A percentile compares a stretch with the other conserved stretches of the same genome.
phyloP scores from a whole-genome alignment of 2,113 vertebrate species.

The Sarotherodon lohbergeri region DNA sequence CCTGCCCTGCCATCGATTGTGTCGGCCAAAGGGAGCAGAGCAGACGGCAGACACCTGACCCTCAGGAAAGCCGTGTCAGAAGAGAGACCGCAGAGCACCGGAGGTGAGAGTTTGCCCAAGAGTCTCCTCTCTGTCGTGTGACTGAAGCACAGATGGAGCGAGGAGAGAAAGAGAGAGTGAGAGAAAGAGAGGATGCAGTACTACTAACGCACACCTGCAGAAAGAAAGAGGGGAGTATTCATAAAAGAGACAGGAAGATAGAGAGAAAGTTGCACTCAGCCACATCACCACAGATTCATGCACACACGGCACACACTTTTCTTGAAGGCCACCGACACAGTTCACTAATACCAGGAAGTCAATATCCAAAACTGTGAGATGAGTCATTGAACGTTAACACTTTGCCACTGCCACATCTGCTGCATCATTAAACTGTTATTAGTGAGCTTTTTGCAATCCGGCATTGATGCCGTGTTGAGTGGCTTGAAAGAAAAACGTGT shows the following conservation, averaged over 20 bases:
- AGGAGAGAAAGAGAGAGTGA: conserved; percentile 46
- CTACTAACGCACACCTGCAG: conserved; percentile 76
- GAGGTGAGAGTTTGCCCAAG: conserved; percentile 82
- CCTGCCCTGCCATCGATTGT: conserved; percentile 72
- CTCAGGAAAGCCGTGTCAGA: conserved; percentile 97
- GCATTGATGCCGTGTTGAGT: background rate
- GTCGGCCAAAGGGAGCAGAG: conserved; percentile 88
- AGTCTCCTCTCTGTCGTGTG: conserved; percentile 49
- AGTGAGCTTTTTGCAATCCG: background rate
- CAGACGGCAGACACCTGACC: conserved; percentile 90
- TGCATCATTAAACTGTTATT: conserved; percentile 18
- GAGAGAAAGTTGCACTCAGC: conserved; percentile 33
- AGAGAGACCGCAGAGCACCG: conserved; percentile 86
- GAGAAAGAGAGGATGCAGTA: conserved; percentile 51
- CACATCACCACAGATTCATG: conserved; percentile 63
- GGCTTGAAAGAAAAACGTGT: conserved; percentile 41
- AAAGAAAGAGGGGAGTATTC: conserved; percentile 24
- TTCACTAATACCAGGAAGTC: conserved; percentile 52
- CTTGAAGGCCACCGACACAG: conserved; percentile 29
- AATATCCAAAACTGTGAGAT: background rate
- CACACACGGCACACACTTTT: conserved; percentile 25
- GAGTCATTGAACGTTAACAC: background rate
- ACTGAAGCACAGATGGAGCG: conserved; percentile 55
- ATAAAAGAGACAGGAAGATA: conserved; percentile 6
- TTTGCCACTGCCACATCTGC: background rate